Evolutionary conservation across 2,797 vertebrate genomes (phyloP), one percentile per base, ranked within the genome.

Genomic region (Sebastes melanostomus): DNA sequence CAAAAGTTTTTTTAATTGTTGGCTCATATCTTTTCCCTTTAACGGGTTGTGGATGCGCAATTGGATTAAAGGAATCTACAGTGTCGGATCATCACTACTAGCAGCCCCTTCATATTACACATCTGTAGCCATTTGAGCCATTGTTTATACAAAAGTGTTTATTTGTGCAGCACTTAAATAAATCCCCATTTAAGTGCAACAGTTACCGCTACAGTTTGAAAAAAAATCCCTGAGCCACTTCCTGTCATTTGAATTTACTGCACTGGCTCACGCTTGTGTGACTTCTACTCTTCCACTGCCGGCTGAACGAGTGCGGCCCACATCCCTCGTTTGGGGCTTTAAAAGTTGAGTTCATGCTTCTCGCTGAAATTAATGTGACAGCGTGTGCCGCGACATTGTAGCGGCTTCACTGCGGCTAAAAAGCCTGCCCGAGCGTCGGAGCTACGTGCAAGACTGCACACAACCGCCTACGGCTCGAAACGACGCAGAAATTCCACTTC

Each of bases 211-310:
- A 3, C 11, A 71, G 76, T 72, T 79, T 2, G 2, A 20, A 72
- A 80, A 80, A n/a, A 24, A 79, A 66, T 59, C 36, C 62, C 65
- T 10, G 24, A 60, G 27, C 74, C 68, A 70, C 70, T 70, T 72
- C 59, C 73, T 50, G 72, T 81, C 86, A 80, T 75, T 77, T 42
- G 24, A 85, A 90, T 85, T 78, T 27, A 66, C 58, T 71, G 56
- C 83, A 56, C 52, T 6, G 58, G 50, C 14, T 42, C 24, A 69
- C 4, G 30, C 29, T 42, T 67, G 70, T 50, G 60, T 24, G 54
- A 77, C 70, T 72, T 75, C 32, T 50, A 16, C 70, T 55, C 69
- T 76, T 66, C 22, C 27, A 9, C 65, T 30, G 56, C 10, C 25
- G 60, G 55, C 25, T 69, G 65, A 58, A 69, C 11, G 16, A 50